A percentile compares a stretch with the other conserved stretches of the same genome.
These are phyloP conservation scores for Drosophila anomalipes DNA, from an alignment of 2,888 invertebrate species.

Conservation along the genomic window DNA sequence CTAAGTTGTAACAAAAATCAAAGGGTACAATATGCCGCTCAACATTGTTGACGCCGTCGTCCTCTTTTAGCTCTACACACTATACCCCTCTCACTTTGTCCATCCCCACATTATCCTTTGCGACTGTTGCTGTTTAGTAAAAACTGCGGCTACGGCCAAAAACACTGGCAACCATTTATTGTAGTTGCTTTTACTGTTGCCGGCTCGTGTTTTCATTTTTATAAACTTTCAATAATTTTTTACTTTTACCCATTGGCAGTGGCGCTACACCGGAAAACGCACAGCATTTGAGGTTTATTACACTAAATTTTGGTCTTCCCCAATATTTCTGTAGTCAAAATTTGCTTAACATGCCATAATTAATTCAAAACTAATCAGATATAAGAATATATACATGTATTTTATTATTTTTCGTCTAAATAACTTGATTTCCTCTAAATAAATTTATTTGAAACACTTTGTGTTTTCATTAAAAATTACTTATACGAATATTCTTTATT, in stretches of 20 bases:
- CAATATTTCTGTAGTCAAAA: neutral
- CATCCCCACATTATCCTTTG: slow-evolving; percentile 1
- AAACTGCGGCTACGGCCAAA: slow-evolving; percentile 59
- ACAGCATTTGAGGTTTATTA: slow-evolving; percentile 14
- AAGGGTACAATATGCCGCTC: slow-evolving; percentile 73
- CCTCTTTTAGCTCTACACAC: slow-evolving; percentile 1
- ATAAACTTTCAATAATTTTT: slow-evolving; percentile 78
- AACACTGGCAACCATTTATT: slow-evolving; percentile 68
- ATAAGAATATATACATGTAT: neutral
- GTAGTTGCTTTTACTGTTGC: slow-evolving; percentile 44
- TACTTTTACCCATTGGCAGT: slow-evolving; percentile 54
- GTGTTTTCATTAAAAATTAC: neutral
- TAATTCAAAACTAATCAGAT: neutral
- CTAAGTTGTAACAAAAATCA: slow-evolving; percentile 62
- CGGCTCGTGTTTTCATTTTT: slow-evolving; percentile 52
- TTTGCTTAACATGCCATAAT: neutral
- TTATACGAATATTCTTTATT: neutral
- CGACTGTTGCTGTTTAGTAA: slow-evolving; percentile 59
- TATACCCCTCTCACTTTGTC: neutral
- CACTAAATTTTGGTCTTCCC: neutral
- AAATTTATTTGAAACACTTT: neutral
- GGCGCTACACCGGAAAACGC: slow-evolving; percentile 27
- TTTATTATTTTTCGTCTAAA: neutral
- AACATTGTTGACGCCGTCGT: slow-evolving; percentile 42
- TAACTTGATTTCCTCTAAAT: neutral